Percentiles rank a stretch among this genome's conserved stretches.
These are phyloP conservation scores for Macrophya alboannulata DNA, from an alignment of 2,888 invertebrate genomes.

Conservation along the genomic window DNA sequence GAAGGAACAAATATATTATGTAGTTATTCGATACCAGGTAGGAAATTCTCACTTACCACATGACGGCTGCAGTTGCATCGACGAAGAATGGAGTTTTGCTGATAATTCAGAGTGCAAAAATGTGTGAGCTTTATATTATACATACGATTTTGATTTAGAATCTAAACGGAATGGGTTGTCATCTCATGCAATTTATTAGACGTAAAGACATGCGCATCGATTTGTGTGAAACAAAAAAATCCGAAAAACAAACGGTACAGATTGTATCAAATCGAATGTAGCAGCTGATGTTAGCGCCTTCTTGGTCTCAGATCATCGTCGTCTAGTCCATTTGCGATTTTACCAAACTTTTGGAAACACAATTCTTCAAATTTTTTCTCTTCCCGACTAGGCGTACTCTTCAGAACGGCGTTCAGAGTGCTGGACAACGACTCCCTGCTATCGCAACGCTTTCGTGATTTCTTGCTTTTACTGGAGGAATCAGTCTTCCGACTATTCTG, in stretches of 20 bases:
- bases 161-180: background rate
- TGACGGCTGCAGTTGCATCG: background rate
- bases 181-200: slow-evolving; percentile 16
- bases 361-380: background rate
- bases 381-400: background rate
- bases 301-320: slow-evolving; percentile 58
- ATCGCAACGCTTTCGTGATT: slow-evolving; percentile 9
- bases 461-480: background rate
- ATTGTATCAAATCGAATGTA: background rate
- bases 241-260: background rate
- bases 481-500: slow-evolving; percentile 8
- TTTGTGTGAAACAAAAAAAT: background rate
- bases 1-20: background rate
- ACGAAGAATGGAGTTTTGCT: background rate
- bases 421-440: slow-evolving; percentile 51
- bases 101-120: background rate
- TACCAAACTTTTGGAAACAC: slow-evolving; percentile 48
- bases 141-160: slow-evolving; percentile 15
- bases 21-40: background rate
- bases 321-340: slow-evolving; percentile 61
- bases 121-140: background rate
- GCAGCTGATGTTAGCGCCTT: slow-evolving; percentile 41
- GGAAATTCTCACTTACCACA: slow-evolving; percentile 19
- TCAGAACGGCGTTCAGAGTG: slow-evolving; percentile 38
- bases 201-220: background rate